These are phyloP conservation scores for Prionailurus viverrinus DNA, from an alignment of 2,113 vertebrate genomes.

Conservation along the genomic window DNA sequence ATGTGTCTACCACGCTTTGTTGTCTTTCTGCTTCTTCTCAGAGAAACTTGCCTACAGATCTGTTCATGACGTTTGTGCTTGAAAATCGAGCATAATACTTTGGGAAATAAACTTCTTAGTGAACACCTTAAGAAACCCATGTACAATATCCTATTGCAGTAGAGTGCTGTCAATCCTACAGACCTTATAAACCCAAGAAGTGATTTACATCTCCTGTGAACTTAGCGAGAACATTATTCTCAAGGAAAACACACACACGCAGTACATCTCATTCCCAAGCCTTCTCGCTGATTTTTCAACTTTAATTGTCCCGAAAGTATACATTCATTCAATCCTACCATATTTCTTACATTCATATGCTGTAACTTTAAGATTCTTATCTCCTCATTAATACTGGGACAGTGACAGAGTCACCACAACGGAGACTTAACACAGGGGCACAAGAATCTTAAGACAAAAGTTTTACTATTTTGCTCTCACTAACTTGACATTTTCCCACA, in stretches of 20 bases:
- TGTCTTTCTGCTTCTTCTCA: slow-evolving; percentile 57
- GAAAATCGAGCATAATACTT: slow-evolving; percentile 71
- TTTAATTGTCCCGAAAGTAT: slow-evolving; percentile 20
- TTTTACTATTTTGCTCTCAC: slow-evolving; percentile 43
- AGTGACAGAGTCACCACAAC: neutral
- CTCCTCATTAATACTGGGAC: neutral
- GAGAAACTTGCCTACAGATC: slow-evolving; percentile 30
- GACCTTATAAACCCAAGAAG: slow-evolving; percentile 25
- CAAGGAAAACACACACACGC: slow-evolving; percentile 31
- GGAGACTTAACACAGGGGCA: neutral
- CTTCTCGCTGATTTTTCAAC: slow-evolving; percentile 32
- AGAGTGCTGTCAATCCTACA: neutral
- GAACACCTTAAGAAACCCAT: slow-evolving; percentile 46
- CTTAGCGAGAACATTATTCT: neutral
- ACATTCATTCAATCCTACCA: neutral
- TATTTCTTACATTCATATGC: neutral
- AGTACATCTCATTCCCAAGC: neutral
- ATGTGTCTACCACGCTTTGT: neutral
- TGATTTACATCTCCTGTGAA: slow-evolving; percentile 63
- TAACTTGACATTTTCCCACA: slow-evolving; percentile 67
- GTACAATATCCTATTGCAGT: neutral
- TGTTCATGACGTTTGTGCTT: slow-evolving; percentile 46
- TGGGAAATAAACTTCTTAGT: slow-evolving; percentile 59
- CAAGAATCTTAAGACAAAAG: slow-evolving; percentile 50
- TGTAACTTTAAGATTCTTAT: neutral